These are phyloP conservation scores for Drosophila novamexicana DNA, from an alignment of 1,140 invertebrate species.

Conservation along the genomic window DNA sequence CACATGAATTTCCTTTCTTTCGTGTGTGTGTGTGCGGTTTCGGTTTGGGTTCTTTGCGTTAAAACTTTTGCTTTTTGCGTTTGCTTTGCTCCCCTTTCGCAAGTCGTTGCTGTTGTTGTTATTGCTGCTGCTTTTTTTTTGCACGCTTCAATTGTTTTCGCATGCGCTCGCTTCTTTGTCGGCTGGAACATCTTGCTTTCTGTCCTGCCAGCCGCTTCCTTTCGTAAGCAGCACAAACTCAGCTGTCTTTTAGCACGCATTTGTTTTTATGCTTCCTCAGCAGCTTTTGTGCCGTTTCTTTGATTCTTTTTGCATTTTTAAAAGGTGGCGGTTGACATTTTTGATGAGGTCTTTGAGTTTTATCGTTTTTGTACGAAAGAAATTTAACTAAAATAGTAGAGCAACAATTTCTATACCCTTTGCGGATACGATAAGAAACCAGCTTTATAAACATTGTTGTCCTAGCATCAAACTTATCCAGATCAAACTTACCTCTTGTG, in stretches of 20 bases:
- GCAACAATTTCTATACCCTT: no score
- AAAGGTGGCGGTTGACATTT: conserved; percentile 17
- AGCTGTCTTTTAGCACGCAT: conserved; percentile 26
- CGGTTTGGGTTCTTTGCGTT: conserved; percentile 54
- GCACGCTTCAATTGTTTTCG: conserved; percentile 81
- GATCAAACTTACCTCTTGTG: no score
- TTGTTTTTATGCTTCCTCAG: conserved; percentile 6
- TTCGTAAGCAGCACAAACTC: conserved; percentile 24
- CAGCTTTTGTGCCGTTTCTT: conserved; percentile 14
- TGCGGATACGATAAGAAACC: no score
- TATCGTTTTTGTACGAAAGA: no score
- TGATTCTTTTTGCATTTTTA: neutral
- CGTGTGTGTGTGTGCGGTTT: conserved; percentile 64
- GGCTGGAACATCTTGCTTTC: conserved; percentile 13
- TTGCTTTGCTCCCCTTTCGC: conserved; percentile 33
- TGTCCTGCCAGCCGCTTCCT: conserved; percentile 42
- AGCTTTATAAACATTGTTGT: no score
- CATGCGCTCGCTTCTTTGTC: conserved; percentile 63
- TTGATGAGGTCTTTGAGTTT: neutral
- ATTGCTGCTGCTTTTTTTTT: conserved; percentile 46
- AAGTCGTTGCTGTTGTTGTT: conserved; percentile 24
- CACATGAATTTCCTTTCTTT: conserved; percentile 74
- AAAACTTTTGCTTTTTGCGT: conserved; percentile 69
- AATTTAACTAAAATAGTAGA: no score
- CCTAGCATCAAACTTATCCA: no score